Evolutionary conservation across 2,797 vertebrate genomes (phyloP).

Genomic region (Eulemur albifrons): DNA sequence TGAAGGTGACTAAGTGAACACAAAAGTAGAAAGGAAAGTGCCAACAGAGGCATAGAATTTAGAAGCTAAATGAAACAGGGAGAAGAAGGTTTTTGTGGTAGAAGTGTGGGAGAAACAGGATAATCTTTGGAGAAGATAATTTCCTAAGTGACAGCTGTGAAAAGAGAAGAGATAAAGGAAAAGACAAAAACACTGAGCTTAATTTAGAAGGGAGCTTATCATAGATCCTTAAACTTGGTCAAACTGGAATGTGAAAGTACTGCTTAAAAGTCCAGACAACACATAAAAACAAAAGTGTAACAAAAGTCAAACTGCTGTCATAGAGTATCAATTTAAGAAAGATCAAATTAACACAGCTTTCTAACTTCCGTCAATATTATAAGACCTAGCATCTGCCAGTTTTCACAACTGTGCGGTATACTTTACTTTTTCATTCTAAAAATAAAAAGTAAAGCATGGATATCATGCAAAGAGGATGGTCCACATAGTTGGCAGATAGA

Average conservation of each 20-base stretch:
- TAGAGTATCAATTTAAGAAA: neutral
- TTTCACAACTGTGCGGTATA: neutral
- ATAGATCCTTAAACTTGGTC: neutral
- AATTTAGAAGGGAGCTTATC: neutral
- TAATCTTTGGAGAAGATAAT: neutral
- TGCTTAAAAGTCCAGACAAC: neutral
- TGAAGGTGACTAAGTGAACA: too few species aligned
- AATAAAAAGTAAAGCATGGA: neutral
- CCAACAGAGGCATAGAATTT: neutral
- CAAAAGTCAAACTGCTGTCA: accelerated
- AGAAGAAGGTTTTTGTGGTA: neutral
- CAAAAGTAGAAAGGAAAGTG: neutral
- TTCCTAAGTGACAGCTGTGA: neutral
- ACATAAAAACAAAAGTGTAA: neutral
- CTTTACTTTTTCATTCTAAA: neutral
- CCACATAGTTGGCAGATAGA: neutral
- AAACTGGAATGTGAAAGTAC: neutral
- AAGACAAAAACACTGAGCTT: neutral
- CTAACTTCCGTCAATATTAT: neutral
- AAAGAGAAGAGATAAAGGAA: neutral
- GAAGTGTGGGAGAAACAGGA: neutral
- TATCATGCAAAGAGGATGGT: neutral
- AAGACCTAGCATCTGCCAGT: too few species aligned
- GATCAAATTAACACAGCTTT: neutral
- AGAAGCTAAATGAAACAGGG: neutral